phyloP scores from a whole-genome alignment of 1,140 invertebrate species.

The Bombus ignitus region DNA sequence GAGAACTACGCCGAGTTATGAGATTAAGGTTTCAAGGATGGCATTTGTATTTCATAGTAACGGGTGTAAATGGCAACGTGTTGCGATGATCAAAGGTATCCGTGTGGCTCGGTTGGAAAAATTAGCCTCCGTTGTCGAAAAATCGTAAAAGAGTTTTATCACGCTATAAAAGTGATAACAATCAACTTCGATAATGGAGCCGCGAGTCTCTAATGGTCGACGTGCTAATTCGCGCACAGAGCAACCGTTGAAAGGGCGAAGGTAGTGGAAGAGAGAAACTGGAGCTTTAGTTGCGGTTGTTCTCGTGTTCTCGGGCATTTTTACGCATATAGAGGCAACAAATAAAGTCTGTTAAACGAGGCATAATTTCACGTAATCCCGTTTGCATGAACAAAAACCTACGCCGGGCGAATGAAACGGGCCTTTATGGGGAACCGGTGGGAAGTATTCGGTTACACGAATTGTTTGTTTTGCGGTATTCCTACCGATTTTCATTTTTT shows the following conservation, averaged over 20 bases:
- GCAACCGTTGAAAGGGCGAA: not conserved
- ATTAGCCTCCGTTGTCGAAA: not conserved
- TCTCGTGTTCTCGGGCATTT: not conserved
- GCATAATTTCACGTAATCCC: not conserved
- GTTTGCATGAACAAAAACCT: not conserved
- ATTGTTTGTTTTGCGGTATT: slow-evolving; percentile 6
- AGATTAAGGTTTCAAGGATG: not conserved
- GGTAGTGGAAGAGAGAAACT: not conserved
- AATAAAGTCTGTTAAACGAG: not conserved
- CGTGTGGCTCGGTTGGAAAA: not conserved
- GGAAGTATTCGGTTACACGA: slow-evolving; percentile 4
- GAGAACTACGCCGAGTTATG: not conserved
- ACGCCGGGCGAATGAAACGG: not conserved
- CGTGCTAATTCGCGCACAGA: not conserved
- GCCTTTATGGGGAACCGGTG: not conserved
- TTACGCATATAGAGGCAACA: no score
- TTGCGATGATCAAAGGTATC: not conserved
- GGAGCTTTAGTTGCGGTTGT: not conserved
- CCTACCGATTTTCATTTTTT: not conserved
- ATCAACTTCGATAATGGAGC: slow-evolving; percentile 7
- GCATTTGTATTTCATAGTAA: not conserved
- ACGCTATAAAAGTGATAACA: not conserved
- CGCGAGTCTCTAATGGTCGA: not conserved
- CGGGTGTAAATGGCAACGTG: not conserved
- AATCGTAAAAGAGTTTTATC: slow-evolving; percentile 1